Evolutionary conservation across 2,797 vertebrate species (phyloP), one percentile per base, ranked within the genome.

Genomic region (Spea hammondii): DNA sequence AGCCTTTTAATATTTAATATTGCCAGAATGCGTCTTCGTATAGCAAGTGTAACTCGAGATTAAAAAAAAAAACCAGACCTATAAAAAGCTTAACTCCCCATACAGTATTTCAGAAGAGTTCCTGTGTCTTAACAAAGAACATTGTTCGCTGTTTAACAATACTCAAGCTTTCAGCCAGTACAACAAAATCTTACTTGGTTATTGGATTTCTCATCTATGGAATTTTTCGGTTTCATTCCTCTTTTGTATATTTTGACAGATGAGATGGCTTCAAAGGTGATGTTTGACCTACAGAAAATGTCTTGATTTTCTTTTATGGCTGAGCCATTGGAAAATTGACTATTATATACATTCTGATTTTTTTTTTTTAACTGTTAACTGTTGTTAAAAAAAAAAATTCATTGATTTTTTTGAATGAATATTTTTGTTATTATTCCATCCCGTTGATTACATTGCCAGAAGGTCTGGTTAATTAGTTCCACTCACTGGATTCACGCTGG

Each of bases 1-100:
- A 87, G 83, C 73, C 54, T 12, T 65, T 88, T 81, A 89, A 89
- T 90, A 87, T 89, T 89, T 89, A 68, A 90, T 86, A 84, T 32
- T 32, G 32, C 78, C 81, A 72, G 54, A 84, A 83, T 67, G 73
- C 64, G 71, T 83, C 46, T 45, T 62, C 50, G 49, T 78, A 79
- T 66, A 83, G 78, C 64, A 57, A 66, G 74, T 49, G 88, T 87
- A 89, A 90, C 78, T 50, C 64, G 84, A 91, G 85, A 76, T 8
- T 8, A 69, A 80, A 66, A 83, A 17, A 72, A 84, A 82, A 79
- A 66, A 1, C 83, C 46, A 85, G 60, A 57, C 73, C 83, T 83
- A 82, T 73, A 82, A 84, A 85, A 84, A 80, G 72, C 83, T 86
- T 78, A 86, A 54, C 55, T 55, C 71, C 67, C 48, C 45, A 76